phyloP scores from a whole-genome alignment of 2,113 vertebrate genomes.

The Eonycteris spelaea region DNA sequence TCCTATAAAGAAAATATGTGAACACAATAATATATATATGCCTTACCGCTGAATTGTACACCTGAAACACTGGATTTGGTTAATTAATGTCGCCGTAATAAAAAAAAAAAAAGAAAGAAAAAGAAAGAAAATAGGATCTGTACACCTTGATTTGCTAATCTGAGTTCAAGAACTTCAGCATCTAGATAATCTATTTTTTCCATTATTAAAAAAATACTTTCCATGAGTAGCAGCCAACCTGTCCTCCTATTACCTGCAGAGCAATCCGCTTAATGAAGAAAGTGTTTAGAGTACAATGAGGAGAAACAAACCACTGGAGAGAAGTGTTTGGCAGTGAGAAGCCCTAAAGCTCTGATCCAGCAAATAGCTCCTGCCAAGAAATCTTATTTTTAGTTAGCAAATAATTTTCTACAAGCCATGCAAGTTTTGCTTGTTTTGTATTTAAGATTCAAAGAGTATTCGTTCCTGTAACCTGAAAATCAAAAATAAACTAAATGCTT shows the following conservation, averaged over 20 bases:
- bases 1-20: conserved; percentile 10
- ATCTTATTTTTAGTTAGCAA: conserved; percentile 76
- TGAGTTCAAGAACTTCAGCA: conserved; percentile 47
- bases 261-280: conserved; percentile 68
- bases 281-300: conserved; percentile 28
- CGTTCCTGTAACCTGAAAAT: conserved; percentile 33
- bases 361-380: conserved; percentile 66
- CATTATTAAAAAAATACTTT: conserved; percentile 56
- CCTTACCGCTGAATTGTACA: too few relatives aligned
- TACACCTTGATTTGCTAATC: conserved; percentile 61
- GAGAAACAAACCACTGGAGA: conserved; percentile 59
- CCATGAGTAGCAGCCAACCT: conserved; percentile 30
- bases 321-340: conserved; percentile 50
- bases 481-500: conserved; percentile 22
- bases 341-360: conserved; percentile 67
- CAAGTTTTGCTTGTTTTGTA: conserved; percentile 63
- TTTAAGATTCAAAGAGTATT: conserved; percentile 59
- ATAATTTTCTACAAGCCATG: conserved; percentile 60
- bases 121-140: conserved; percentile 2
- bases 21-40: too few relatives aligned
- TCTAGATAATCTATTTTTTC: conserved; percentile 56
- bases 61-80: too few relatives aligned
- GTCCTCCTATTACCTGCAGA: conserved; percentile 56
- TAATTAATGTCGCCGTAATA: too few relatives aligned
- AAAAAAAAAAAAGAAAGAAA: background rate